These are phyloP conservation scores for Hecatera dysodea DNA, from an alignment of 2,888 invertebrate species.

Conservation along the genomic window DNA sequence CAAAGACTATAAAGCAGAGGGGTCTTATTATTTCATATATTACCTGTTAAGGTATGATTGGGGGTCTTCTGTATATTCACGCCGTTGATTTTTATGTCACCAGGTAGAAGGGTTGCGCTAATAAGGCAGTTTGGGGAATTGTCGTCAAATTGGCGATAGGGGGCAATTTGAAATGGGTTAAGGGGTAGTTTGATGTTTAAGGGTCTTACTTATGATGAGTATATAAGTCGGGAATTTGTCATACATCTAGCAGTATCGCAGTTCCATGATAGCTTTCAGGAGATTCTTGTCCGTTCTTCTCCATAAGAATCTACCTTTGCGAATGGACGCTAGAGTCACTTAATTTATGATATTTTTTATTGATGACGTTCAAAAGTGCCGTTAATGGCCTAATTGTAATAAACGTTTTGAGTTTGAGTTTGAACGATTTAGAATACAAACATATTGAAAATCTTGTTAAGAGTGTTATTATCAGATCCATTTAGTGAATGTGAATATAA, in stretches of 20 bases:
- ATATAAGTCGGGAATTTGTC: background rate
- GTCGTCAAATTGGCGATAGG: slow-evolving; percentile 26
- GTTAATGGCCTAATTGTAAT: no score
- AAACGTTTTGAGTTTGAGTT: no score
- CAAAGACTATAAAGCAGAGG: slow-evolving; percentile 64
- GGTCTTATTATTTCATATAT: slow-evolving; percentile 59
- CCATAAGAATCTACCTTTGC: no score
- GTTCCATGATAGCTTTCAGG: background rate
- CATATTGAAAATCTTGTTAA: background rate
- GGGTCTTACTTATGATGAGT: background rate
- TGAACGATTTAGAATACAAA: background rate
- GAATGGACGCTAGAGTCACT: no score
- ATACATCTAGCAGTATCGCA: background rate
- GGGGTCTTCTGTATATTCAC: slow-evolving; percentile 57
- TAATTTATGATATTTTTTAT: no score
- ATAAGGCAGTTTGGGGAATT: slow-evolving; percentile 46
- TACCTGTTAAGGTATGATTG: slow-evolving; percentile 58
- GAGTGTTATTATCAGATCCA: background rate
- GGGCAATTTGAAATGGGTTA: slow-evolving; percentile 1
- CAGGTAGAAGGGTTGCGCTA: slow-evolving; percentile 58
- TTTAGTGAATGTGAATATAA: background rate
- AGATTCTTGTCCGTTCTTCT: no score
- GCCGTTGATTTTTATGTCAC: slow-evolving; percentile 71
- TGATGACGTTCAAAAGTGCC: no score
- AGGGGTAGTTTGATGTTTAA: background rate